Evolutionary conservation across 2,113 vertebrate species (phyloP), one percentile per base, ranked within the genome.

Genomic region (Synodontis membranacea): DNA sequence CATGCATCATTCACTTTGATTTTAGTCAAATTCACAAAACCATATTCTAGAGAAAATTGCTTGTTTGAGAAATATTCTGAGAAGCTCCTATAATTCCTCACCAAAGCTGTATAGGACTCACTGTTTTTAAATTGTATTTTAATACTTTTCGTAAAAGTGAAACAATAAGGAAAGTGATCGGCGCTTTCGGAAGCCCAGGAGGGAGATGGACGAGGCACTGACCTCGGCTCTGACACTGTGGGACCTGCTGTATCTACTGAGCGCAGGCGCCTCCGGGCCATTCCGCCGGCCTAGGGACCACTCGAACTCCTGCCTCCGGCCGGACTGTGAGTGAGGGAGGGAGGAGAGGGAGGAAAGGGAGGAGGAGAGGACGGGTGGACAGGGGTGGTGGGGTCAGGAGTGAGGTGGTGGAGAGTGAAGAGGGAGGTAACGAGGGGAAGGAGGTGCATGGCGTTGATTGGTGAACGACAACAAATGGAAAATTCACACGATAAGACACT

Each of bases 251-350:
- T 95, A 95, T 94, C 96, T 97, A 92, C 94, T 93, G 93, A 96
- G 96, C 96, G 97, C 98, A 44, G 96, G 94, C 94, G 88, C 93
- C 92, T 98, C 95, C 80, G 96, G 94, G 93, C 95, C 95, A 92
- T 92, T 95, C 93, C 97, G 96, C 94, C 94, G 96, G 94, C 93
- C 95, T 93, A 96, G 95, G 92, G 96, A 96, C 96, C 97, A 96
- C 93, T 97, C 96, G 95, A 96, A 95, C 96, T 98, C 97, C 94
- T 98, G 97, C 95, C 96, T 97, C 96, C 96, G 96, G 96, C 95
- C 96, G 95, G 95, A 98, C 97, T 99, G 97, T 96, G 95, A 96
- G 94, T 94, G 94, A 84, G 88, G 86, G 60, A 66, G 88, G 84
- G 72, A 86, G 89, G 79, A 83, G 12, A 39, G 78, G 78, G 68